Percentiles rank a stretch among this genome's conserved stretches.
These are phyloP conservation scores for Diarsia dahlii DNA, from an alignment of 2,888 invertebrate genomes.

Conservation along the genomic window DNA sequence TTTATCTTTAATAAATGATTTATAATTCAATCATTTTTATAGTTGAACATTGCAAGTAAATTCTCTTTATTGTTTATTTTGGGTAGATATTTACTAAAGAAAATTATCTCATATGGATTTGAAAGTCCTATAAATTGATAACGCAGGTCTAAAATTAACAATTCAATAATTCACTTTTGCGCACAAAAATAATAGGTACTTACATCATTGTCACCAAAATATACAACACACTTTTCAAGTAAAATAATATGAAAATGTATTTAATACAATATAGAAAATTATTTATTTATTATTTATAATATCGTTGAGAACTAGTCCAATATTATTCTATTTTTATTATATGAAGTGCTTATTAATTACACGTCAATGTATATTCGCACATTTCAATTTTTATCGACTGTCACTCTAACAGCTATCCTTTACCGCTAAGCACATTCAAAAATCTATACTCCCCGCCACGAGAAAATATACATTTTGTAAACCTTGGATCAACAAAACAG, in stretches of 20 bases:
- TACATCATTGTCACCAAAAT: conserved; percentile 3
- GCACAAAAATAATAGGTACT: not conserved
- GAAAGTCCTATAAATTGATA: not conserved
- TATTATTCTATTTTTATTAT: conserved; percentile 9
- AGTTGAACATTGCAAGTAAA: conserved; percentile 16
- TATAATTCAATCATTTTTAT: conserved; percentile 8
- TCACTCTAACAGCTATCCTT: conserved; percentile 14
- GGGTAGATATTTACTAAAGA: not conserved
- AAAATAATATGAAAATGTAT: conserved; percentile 18
- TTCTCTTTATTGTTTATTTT: not conserved
- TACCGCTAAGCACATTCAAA: conserved; percentile 31
- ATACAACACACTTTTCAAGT: conserved; percentile 32
- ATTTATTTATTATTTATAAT: conserved; percentile 9
- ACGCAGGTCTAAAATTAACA: not conserved
- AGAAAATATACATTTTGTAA: too few relatives aligned
- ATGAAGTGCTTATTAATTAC: conserved; percentile 10
- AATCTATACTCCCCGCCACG: not conserved
- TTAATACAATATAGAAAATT: conserved; percentile 19
- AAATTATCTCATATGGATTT: not conserved
- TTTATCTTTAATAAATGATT: conserved; percentile 4
- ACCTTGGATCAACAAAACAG: too few relatives aligned
- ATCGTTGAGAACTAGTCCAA: conserved; percentile 17
- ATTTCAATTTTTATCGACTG: not conserved
- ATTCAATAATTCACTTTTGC: not conserved
- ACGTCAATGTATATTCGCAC: not conserved